Evolutionary conservation across 2,797 vertebrate genomes (phyloP), one percentile per base, ranked within the genome.

Genomic region (Kryptopterus vitreolus): DNA sequence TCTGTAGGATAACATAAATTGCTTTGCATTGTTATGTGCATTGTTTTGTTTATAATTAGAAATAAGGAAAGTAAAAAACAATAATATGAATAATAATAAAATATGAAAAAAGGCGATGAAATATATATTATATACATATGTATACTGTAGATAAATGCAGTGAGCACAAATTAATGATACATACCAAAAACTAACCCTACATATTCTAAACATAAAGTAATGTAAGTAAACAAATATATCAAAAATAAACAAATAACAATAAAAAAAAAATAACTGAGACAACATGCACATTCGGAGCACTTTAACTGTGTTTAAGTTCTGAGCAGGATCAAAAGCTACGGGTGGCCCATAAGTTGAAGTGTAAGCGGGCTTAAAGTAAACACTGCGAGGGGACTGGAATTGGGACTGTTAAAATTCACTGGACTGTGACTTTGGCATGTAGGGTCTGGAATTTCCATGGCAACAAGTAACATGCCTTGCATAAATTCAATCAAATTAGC

Each of bases 341-440:
- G 22, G 59, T 78, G 59, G 52, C 29, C 12, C 59, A 35, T n/a
- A 82, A 78, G 46, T 71, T 81, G 73, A 71, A 81, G 26, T 74
- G 76, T 66, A 82, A 82, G 55, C 33, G 20, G 29, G 57, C 65
- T 38, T 74, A 65, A 58, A 79, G 71, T 85, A 78, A 86, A 80
- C 72, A 76, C 55, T 73, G 29, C 48, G 20, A 61, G 55, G 53
- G 31, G 83, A 65, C 26, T 24, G 43, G 24, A 22, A 76, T 70
- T 76, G 35, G 13, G 48, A 76, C 73, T 71, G 72, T 79, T 77
- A 24, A 53, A 46, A 81, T 35, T 74, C 33, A 77, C 8, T 86
- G 69, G 35, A 71, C 52, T 82, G 78, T 82, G 65, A 78, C 74
- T n/a, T 65, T n/a, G 63, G 46, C 70, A 63, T 75, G 38, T 58